A percentile compares a stretch with the other conserved stretches of the same genome.
Evolutionary conservation across 2,888 invertebrate species (phyloP).

Genomic region (Allacma fusca): DNA sequence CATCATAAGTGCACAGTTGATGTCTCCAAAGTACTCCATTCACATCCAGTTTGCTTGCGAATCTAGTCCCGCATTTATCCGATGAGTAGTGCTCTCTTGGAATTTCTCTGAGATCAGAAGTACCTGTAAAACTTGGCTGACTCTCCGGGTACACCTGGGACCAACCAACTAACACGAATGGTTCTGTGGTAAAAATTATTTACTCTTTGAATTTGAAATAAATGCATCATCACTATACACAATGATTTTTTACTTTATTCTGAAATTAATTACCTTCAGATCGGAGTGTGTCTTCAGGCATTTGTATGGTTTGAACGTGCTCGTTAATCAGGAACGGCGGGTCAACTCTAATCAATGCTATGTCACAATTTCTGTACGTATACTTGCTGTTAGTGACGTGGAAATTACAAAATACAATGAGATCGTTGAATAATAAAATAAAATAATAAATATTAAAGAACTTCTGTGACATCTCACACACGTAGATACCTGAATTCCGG

Average conservation of each 20-base stretch:
- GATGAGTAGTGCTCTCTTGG: background rate
- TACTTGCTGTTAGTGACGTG: background rate
- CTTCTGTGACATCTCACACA: background rate
- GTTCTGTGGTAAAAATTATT: too few species aligned
- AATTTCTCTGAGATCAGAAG: background rate
- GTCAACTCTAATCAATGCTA: background rate
- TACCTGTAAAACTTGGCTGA: too few species aligned
- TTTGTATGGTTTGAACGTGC: background rate
- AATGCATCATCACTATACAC: too few species aligned
- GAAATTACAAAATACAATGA: too few species aligned
- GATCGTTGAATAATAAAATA: too few species aligned
- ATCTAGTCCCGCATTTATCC: background rate
- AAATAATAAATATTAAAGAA: too few species aligned
- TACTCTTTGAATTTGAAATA: too few species aligned
- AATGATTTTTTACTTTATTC: too few species aligned
- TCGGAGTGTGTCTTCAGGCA: background rate
- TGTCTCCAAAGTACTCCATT: background rate
- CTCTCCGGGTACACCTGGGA: too few species aligned
- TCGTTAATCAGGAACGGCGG: background rate
- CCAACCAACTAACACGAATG: too few species aligned
- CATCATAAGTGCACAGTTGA: background rate
- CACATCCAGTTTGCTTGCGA: background rate
- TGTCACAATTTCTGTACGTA: background rate
- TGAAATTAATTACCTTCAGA: slow-evolving; percentile 1
- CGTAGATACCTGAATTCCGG: background rate